phyloP scores from a whole-genome alignment of 2,888 invertebrate genomes.

The Sericinus montela region DNA sequence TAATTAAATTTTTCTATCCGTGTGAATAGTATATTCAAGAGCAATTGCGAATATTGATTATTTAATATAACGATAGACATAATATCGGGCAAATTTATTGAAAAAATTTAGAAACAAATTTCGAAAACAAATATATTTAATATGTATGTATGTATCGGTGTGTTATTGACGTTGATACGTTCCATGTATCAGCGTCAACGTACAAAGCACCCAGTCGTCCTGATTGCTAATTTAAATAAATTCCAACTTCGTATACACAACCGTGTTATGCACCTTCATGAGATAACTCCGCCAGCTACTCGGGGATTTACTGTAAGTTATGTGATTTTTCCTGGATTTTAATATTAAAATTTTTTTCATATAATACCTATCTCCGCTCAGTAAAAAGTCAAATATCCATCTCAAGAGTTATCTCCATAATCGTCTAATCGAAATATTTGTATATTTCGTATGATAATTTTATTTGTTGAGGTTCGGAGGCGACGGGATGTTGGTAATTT shows the following conservation, averaged over 20 bases:
- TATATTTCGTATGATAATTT: conserved; percentile 17
- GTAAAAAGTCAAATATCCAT: conserved; percentile 9
- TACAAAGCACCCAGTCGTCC: conserved; percentile 2
- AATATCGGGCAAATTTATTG: no score
- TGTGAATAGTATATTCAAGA: no score
- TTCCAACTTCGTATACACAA: conserved; percentile 35
- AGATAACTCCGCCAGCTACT: not conserved
- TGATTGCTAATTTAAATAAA: conserved; percentile 43
- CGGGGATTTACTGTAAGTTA: conserved; percentile 4
- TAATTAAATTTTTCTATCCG: no score
- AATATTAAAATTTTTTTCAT: conserved; percentile 9
- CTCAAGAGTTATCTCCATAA: conserved; percentile 12
- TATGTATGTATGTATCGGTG: no score
- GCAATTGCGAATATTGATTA: no score
- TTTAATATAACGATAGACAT: no score
- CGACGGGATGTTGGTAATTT: conserved; percentile 5
- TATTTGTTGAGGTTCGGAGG: conserved; percentile 5
- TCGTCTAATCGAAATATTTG: conserved; percentile 7
- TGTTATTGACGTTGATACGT: no score
- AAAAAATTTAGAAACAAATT: no score
- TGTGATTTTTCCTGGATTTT: conserved; percentile 2
- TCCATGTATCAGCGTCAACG: no score
- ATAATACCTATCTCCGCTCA: conserved; percentile 1
- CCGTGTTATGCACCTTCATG: conserved; percentile 2
- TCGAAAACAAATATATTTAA: no score